Percentiles rank a stretch among this genome's conserved stretches.
Evolutionary conservation across 1,140 invertebrate species (phyloP).

Genomic region (Nebria ingens): DNA sequence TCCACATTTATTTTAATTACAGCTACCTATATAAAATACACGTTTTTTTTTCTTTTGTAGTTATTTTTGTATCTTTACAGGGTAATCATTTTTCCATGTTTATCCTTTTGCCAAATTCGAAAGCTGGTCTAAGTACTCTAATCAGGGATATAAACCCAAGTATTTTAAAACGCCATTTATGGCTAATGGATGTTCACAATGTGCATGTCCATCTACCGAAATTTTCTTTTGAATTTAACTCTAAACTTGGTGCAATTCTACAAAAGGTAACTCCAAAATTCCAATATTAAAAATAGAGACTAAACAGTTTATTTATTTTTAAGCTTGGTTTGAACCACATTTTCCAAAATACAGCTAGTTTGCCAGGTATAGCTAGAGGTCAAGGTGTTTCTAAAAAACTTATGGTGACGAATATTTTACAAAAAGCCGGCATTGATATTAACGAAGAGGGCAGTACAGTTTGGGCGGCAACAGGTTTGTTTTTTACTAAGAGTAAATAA

Average conservation of each 20-base stretch:
- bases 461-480: conserved; percentile 68
- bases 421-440: conserved; percentile 72
- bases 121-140: conserved; percentile 47
- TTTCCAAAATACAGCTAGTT: conserved; percentile 54
- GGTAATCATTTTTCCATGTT: conserved; percentile 61
- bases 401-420: conserved; percentile 61
- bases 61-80: conserved; percentile 34
- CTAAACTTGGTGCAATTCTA: conserved; percentile 49
- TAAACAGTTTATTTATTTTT: conserved; percentile 24
- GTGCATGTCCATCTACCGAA: conserved; percentile 61
- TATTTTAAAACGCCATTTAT: conserved; percentile 41
- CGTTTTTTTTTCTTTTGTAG: conserved; percentile 17
- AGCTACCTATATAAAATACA: background rate
- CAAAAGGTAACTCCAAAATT: conserved; percentile 41
- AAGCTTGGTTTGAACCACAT: conserved; percentile 59
- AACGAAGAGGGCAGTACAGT: conserved; percentile 74
- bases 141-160: conserved; percentile 45
- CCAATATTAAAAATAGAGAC: background rate
- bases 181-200: conserved; percentile 43
- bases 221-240: conserved; percentile 62
- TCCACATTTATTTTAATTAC: too few species aligned
- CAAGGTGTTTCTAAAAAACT: conserved; percentile 36
- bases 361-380: conserved; percentile 49
- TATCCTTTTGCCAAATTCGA: conserved; percentile 53
- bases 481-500: too few species aligned